phyloP scores from a whole-genome alignment of 2,797 vertebrate species.

The Bradypodion ventrale region DNA sequence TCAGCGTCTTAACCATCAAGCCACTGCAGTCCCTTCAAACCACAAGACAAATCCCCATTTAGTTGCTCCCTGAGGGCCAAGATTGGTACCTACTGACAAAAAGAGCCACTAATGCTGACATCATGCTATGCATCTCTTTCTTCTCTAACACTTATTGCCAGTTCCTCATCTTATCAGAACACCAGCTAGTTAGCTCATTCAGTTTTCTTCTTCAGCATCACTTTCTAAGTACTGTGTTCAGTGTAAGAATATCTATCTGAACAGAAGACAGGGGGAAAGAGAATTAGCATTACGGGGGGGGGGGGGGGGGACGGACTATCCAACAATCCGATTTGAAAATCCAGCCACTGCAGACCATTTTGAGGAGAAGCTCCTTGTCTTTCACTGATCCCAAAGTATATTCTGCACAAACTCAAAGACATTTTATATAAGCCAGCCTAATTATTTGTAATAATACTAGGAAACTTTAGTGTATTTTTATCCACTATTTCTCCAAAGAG shows the following conservation, averaged over 20 bases:
- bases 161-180: neutral
- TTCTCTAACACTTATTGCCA: neutral
- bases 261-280: conserved; percentile 42
- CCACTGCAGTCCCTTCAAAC: no score
- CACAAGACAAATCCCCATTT: no score
- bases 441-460: neutral
- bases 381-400: neutral
- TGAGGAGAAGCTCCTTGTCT: no score
- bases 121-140: conserved; percentile 2
- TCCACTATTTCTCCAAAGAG: neutral
- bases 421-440: neutral
- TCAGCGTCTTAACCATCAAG: no score
- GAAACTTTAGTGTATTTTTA: neutral
- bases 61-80: neutral
- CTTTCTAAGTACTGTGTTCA: neutral
- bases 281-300: neutral
- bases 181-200: neutral
- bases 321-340: neutral
- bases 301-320: neutral
- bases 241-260: neutral
- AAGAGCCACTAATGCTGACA: conserved; percentile 3
- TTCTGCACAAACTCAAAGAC: neutral
- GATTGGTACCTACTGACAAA: neutral
- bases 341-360: no score
- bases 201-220: neutral